Base-by-base conservation (phyloP, 53 echinoderm and acorn worm genomes). In the Mesocentrotus franciscanus region DNA sequence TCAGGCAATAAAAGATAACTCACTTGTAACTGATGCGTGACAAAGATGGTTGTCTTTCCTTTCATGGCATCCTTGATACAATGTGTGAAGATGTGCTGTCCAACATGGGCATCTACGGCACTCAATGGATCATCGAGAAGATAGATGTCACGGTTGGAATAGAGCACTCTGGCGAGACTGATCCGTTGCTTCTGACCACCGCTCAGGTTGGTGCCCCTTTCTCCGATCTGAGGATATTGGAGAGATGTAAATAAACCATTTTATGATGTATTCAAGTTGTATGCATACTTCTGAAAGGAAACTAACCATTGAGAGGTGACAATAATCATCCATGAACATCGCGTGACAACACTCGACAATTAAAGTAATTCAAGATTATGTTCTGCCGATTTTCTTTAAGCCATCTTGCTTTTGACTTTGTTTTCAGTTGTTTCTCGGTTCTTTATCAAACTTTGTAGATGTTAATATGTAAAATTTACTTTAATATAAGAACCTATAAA, bases 181-280 rank as follows among this genome's bases (percentile, higher is more conserved):
- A 98, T 96, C 11, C 98, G 78, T 90, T 98, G 98, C 94, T 98
- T 98, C 96, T 98, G 98, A 34, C 98, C 98, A 24, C 98, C 98
- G 84, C 98, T 98, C 74, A 98, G 91, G 92, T 98, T 98, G 32
- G 97, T 96, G 35, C 98, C 98, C 92, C 98, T 90, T 57, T 98
- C 98, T 17, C 98, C 98, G 29, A 97, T 96, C 98, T 98, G 84
- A 27, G 14, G 56, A 14, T 56, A 29, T 30, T 42, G 33, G 56
- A 49, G 71, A 56, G 22, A 35, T 27, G 32, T 42, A 34, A 56
- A 85, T 42, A 34, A 85, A 85, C 3, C 81, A 16, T 22, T 26
- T 81, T 83, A 35, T 42, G 36, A 36, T 78, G 78, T 34, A 36
- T 36, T 42, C 35, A 83, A 83, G 11, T 34, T 33, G 4, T 14